phyloP scores from a whole-genome alignment of 1,140 invertebrate species.

The Acromyrmex charruanus region DNA sequence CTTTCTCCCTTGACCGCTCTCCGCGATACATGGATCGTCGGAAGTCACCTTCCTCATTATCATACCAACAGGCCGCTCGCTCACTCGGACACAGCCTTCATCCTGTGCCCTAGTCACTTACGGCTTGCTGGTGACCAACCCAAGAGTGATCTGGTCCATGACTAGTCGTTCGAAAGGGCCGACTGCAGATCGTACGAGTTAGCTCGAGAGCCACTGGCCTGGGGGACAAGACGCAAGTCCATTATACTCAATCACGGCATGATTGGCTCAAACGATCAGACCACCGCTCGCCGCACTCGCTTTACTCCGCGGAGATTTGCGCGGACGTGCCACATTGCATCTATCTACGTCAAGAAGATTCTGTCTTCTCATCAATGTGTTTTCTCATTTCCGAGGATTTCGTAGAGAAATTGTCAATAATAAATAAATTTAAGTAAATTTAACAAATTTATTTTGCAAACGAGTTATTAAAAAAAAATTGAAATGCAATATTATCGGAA shows the following conservation, averaged over 20 bases:
- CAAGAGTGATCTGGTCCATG: slow-evolving; percentile 75
- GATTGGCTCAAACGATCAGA: slow-evolving; percentile 87
- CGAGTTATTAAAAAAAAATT: background rate
- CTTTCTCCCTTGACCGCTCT: slow-evolving; percentile 72
- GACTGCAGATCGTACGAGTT: slow-evolving; percentile 47
- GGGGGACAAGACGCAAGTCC: slow-evolving; percentile 87
- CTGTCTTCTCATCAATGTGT: slow-evolving; percentile 23
- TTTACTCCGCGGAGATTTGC: slow-evolving; percentile 76
- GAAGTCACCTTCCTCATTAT: slow-evolving; percentile 88
- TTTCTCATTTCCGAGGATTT: background rate
- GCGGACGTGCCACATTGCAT: slow-evolving; percentile 71
- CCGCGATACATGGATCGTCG: slow-evolving; percentile 84
- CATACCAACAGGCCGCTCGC: slow-evolving; percentile 83
- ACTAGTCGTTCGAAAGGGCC: slow-evolving; percentile 54
- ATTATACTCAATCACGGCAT: slow-evolving; percentile 86
- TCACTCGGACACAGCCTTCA: slow-evolving; percentile 85
- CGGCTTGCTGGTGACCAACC: slow-evolving; percentile 82
- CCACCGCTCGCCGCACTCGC: slow-evolving; percentile 81
- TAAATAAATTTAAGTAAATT: background rate
- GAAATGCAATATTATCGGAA: background rate
- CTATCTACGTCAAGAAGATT: slow-evolving; percentile 72
- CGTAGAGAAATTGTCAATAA: background rate
- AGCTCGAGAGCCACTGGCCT: slow-evolving; percentile 83
- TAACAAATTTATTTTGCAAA: background rate
- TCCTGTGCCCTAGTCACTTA: slow-evolving; percentile 86